Percentiles rank a stretch among this genome's conserved stretches.
These are phyloP conservation scores for Noctua janthina DNA, from an alignment of 2,888 invertebrate genomes.

Conservation along the genomic window DNA sequence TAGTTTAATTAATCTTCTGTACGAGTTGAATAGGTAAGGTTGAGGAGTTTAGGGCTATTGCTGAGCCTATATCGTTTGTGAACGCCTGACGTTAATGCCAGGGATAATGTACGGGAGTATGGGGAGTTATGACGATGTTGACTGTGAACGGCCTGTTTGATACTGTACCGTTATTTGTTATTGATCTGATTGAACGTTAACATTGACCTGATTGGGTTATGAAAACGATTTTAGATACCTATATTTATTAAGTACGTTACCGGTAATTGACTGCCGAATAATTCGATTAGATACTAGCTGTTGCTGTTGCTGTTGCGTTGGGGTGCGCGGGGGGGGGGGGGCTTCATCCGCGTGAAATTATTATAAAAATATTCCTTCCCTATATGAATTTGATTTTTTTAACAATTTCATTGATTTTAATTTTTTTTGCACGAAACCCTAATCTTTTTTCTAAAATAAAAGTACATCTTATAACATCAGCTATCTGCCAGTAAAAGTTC, in stretches of 20 bases:
- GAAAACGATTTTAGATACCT: background rate
- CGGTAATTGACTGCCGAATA: background rate
- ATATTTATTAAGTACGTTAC: background rate
- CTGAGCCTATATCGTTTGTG: constrained; percentile 48
- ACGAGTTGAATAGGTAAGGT: constrained; percentile 50
- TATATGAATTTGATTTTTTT: background rate
- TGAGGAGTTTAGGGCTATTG: constrained; percentile 39
- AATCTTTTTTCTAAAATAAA: background rate
- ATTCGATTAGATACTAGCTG: background rate
- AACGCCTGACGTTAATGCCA: constrained; percentile 40
- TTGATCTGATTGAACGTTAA: background rate
- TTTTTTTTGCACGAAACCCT: background rate
- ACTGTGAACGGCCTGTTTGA: constrained; percentile 1
- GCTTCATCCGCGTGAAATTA: background rate
- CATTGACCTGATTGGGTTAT: background rate
- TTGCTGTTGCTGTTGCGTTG: background rate
- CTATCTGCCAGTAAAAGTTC: background rate
- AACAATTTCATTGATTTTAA: background rate
- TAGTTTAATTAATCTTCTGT: constrained; percentile 66
- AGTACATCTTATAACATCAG: background rate
- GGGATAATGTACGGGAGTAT: constrained; percentile 22
- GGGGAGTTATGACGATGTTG: constrained; percentile 23
- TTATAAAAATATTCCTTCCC: background rate
- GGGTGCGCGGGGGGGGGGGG: too few species aligned
- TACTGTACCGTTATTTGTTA: background rate